Conservation (phyloP, 2,113 vertebrate species). For the Planiliza haematocheilus region DNA sequence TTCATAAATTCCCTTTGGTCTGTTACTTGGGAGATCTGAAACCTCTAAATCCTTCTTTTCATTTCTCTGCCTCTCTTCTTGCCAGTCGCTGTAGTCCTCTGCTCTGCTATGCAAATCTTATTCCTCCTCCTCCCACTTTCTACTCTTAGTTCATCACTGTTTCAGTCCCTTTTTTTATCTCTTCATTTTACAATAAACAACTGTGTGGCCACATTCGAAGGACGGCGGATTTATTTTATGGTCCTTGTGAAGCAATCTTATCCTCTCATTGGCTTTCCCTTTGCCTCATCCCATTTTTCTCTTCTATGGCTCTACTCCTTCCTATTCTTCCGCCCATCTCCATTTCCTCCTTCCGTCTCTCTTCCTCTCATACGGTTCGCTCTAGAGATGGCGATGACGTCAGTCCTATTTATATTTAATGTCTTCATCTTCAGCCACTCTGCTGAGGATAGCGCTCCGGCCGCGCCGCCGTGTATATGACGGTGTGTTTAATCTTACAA, state of each 20-base stretch:
- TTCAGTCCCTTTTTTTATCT: background rate
- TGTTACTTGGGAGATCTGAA: slow-evolving; percentile 25
- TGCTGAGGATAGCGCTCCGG: slow-evolving; percentile 37
- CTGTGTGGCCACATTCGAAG: background rate
- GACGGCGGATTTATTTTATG: background rate
- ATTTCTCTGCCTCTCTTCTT: slow-evolving; percentile 17
- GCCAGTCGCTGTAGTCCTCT: background rate
- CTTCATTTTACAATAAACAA: slow-evolving; percentile 9
- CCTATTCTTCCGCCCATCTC: slow-evolving; percentile 6
- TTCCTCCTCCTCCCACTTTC: background rate
- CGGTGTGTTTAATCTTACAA: slow-evolving; percentile 14
- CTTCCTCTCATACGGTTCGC: slow-evolving; percentile 30
- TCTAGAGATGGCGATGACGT: slow-evolving; percentile 64
- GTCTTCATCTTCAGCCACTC: slow-evolving; percentile 49
- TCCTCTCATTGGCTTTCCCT: background rate
- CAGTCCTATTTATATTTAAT: slow-evolving; percentile 76
- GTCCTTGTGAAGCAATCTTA: background rate
- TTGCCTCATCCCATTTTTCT: background rate
- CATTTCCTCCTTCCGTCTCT: slow-evolving; percentile 17
- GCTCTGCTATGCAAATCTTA: slow-evolving; percentile 10
- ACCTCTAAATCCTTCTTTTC: slow-evolving; percentile 27
- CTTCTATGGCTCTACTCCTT: background rate
- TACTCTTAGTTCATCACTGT: no score
- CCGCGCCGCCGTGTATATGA: background rate
- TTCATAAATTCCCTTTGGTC: slow-evolving; percentile 18